Evolutionary conservation across 92 coral and sea anemone species (phyloP).

Genomic region (Galaxea fascicularis): DNA sequence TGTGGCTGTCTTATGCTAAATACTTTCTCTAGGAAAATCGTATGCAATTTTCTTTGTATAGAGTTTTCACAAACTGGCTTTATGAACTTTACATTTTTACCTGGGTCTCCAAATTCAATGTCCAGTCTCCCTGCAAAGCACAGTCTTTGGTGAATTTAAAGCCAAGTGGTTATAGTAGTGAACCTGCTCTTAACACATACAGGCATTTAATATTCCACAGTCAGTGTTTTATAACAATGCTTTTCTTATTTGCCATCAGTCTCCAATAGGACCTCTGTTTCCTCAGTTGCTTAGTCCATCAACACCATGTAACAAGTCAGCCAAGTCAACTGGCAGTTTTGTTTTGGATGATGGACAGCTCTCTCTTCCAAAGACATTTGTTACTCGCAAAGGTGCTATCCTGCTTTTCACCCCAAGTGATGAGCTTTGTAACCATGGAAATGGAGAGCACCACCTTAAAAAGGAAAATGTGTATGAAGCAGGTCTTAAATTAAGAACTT

Average conservation of each 20-base stretch:
- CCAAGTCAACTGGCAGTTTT: conserved; percentile 58
- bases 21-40: no score
- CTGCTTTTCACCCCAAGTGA: conserved; percentile 88
- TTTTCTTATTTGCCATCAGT: conserved; percentile 16
- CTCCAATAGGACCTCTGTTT: conserved; percentile 60
- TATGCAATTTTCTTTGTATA: no score
- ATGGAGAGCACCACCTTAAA: conserved; percentile 39
- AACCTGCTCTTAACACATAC: no score
- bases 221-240: no score
- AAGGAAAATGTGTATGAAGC: conserved; percentile 72
- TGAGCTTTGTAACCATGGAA: conserved; percentile 53
- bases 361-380: conserved; percentile 88
- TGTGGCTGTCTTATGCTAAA: no score
- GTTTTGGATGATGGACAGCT: conserved; percentile 76
- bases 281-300: conserved; percentile 61
- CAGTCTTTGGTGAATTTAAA: no score
- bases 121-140: no score
- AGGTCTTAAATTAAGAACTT: conserved; percentile 76
- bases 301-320: conserved; percentile 55
- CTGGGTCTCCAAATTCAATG: no score
- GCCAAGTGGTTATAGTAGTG: no score
- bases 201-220: not conserved
- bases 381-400: conserved; percentile 96
- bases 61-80: no score
- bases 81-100: no score